Base-by-base conservation (phyloP, 2,797 vertebrate species). In the Acropternis orthonyx region DNA sequence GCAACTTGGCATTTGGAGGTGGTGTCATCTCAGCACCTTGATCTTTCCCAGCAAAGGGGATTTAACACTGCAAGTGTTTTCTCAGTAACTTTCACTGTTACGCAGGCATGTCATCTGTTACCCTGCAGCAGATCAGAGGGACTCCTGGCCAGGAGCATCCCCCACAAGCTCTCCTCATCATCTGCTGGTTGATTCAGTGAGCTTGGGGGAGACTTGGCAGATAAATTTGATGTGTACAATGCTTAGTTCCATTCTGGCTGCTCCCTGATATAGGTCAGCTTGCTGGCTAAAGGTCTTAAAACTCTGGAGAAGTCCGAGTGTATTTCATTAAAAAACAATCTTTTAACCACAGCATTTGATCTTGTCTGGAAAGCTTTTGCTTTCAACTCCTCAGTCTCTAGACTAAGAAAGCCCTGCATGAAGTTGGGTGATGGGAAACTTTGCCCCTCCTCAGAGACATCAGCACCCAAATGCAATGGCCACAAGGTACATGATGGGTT, bases 1-100 rank as follows among this genome's bases (percentile, higher is more conserved):
- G 41, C 46, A 55, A 24, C 65, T 66, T 79, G 74, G 24, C 36
- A 74, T 82, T 71, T 61, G 65, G 54, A 85, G 49, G 30, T 0
- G 3, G 37, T 71, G 72, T 72, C 0, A 0, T 48, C 30, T 85
- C 75, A 36, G 69, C 1, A 0, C 28, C 41, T 88, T 4, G 0
- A 59, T 62, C 43, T 63, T 85, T 59, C 39, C 62, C 51, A 41
- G 43, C n/a, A 56, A 66, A 81, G 43, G 43, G 17, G 23, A 37
- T 86, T 84, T 72, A 34, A 54, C 1, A 0, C 72, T 59, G 46
- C 28, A 78, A 27, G 26, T 58, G 43, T 62, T 78, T 44, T 16
- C 59, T 81, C 43, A 28, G 0, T 88, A 66, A 62, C 19, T 44
- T 76, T 10, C 4, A 9, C 67, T 4, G 1, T 41, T 80, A 23